Percentiles rank a stretch among this genome's conserved stretches.
These are phyloP conservation scores for Pseudomyrmex sp. DNA, from an alignment of 1,140 invertebrate species.

Conservation along the genomic window DNA sequence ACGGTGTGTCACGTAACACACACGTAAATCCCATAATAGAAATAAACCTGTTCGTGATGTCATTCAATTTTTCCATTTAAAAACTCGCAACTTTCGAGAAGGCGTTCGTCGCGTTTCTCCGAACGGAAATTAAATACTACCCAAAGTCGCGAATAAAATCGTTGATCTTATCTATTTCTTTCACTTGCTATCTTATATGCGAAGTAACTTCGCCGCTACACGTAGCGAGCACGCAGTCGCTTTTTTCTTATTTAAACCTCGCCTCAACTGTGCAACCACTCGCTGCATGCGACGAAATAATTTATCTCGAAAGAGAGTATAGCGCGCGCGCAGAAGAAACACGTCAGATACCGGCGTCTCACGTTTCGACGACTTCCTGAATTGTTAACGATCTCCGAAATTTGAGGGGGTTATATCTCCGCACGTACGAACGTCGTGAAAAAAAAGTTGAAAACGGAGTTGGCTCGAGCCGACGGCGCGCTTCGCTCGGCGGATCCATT, in stretches of 20 bases:
- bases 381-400: conserved; percentile 2
- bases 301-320: no score
- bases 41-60: background rate
- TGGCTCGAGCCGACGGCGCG: background rate
- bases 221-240: background rate
- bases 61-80: background rate
- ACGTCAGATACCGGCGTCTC: background rate
- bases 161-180: background rate
- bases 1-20: background rate
- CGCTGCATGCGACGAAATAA: no score
- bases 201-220: background rate
- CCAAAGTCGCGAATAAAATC: background rate
- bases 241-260: background rate
- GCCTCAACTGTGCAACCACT: background rate
- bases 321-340: no score
- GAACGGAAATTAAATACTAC: background rate
- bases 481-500: no score
- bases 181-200: background rate
- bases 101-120: background rate
- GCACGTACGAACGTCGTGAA: background rate
- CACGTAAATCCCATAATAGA: no score
- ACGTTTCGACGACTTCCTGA: background rate
- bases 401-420: background rate
- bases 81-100: background rate
- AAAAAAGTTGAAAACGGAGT: background rate